Base-by-base conservation (phyloP, 2,113 vertebrate genomes). In the Dolichallabes microphthalmus region DNA sequence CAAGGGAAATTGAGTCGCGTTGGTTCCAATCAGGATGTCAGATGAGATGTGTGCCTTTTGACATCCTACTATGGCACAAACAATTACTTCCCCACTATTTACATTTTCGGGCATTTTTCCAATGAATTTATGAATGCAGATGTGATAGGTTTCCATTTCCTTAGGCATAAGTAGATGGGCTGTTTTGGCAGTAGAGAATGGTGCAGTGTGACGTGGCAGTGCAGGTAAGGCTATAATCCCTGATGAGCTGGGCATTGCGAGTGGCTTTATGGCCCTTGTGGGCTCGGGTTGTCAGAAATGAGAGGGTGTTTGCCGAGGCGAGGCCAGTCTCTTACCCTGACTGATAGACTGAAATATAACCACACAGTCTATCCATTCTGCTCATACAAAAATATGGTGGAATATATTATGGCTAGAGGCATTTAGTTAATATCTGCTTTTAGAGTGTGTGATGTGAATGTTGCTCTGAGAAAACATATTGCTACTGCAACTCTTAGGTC, bases 291-390 rank as follows among this genome's bases (percentile, higher is more conserved):
- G 90, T 94, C 91, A 93, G 89, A 88, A 93, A 92, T 88, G 91
- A 91, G 92, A 87, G 90, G 92, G 87, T 92, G 91, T 91, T 61
- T 89, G 71, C 71, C 92, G 92, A 90, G 92, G 91, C 86, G 69
- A 87, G 86, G 60, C 20, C 45, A 66, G 69, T 84, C 86, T 90
- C 87, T 90, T 89, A 19, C 1, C 77, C 91, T 82, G 89, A 93
- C 88, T 94, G 91, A 95, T 95, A 93, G 91, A 95, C 91, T 91
- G 89, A 89, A 90, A 89, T 93, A 66, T 89, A 63, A 86, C 10
- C 69, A 91, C 79, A 84, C 68, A 68, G 63, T 85, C 76, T 76
- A 71, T 86, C 78, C 77, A 86, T 86, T 86, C 69, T 81, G 76
- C 69, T 88, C 66, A 69, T 81, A 84, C 85, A 81, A 78, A 87